A percentile compares a stretch with the other conserved stretches of the same genome.
phyloP scores from a whole-genome alignment of 1,140 invertebrate genomes.

The Drosophila lacertosa region DNA sequence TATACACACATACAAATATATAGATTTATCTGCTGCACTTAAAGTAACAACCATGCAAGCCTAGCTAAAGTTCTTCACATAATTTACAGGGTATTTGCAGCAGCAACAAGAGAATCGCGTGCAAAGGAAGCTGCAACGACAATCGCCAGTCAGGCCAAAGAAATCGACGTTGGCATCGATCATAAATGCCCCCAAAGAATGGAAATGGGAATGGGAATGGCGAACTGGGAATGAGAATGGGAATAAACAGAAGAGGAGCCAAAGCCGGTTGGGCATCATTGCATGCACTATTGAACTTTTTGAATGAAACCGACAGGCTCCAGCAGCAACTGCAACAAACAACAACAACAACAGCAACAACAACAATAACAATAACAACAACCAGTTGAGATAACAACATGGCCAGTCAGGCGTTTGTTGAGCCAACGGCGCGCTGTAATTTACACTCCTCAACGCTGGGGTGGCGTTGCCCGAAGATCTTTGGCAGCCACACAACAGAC shows the following conservation, averaged over 20 bases:
- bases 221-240: constrained; percentile 27
- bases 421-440: constrained; percentile 76
- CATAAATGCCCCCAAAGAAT: constrained; percentile 62
- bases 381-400: constrained; percentile 34
- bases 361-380: constrained; percentile 30
- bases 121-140: constrained; percentile 63
- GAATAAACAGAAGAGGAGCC: constrained; percentile 30
- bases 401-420: constrained; percentile 56
- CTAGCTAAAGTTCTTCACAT: background rate
- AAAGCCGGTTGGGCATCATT: constrained; percentile 39
- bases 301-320: constrained; percentile 78
- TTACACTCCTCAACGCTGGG: constrained; percentile 70
- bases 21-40: no score
- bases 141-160: constrained; percentile 58
- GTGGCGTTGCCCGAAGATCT: constrained; percentile 60
- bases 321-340: constrained; percentile 35
- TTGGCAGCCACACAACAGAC: constrained; percentile 6
- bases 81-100: constrained; percentile 24
- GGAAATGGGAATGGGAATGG: constrained; percentile 4
- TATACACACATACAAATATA: no score
- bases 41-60: background rate
- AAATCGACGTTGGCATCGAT: constrained; percentile 78
- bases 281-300: constrained; percentile 81
- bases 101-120: constrained; percentile 66
- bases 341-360: constrained; percentile 24